A percentile compares a stretch with the other conserved stretches of the same genome.
These are phyloP conservation scores for Erinaceus europaeus DNA, from an alignment of 2,113 vertebrate genomes.

Conservation along the genomic window DNA sequence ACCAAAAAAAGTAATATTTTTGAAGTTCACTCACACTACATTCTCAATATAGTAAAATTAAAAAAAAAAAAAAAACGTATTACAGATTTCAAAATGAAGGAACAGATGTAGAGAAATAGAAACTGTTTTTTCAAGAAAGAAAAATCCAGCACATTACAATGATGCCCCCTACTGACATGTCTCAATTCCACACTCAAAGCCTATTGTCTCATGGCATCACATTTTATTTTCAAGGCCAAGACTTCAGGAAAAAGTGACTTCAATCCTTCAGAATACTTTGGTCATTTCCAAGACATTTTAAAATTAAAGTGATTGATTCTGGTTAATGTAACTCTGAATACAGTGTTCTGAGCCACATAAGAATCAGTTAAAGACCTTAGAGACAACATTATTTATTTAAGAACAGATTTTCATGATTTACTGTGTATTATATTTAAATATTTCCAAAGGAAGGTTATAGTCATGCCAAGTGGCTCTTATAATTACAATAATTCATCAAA, in stretches of 20 bases:
- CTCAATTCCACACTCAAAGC: neutral
- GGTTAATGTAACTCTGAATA: conserved; percentile 29
- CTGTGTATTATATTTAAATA: conserved; percentile 14
- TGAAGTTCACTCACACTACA: conserved; percentile 4
- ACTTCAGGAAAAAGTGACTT: neutral
- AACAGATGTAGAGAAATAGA: neutral
- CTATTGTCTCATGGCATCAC: neutral
- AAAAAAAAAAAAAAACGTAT: neutral
- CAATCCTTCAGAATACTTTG: conserved; percentile 12
- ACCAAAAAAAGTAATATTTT: conserved; percentile 20
- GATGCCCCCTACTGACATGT: conserved; percentile 31
- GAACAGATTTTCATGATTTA: conserved; percentile 26
- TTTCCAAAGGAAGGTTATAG: conserved; percentile 27
- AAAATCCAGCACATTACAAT: conserved; percentile 7
- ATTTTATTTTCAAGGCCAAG: neutral
- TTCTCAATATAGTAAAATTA: conserved; percentile 43
- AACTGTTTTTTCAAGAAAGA: conserved; percentile 19
- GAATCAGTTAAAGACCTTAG: conserved; percentile 40
- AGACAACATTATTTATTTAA: conserved; percentile 49
- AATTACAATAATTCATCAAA: neutral
- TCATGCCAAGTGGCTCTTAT: conserved; percentile 10
- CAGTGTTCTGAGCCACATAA: neutral
- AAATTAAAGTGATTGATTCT: conserved; percentile 33
- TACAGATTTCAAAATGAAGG: conserved; percentile 20
- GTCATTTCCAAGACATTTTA: conserved; percentile 10